Percentiles rank a stretch among this genome's conserved stretches.
Evolutionary conservation across 2,113 vertebrate species (phyloP).

Genomic region (Phalacrocorax aristotelis): DNA sequence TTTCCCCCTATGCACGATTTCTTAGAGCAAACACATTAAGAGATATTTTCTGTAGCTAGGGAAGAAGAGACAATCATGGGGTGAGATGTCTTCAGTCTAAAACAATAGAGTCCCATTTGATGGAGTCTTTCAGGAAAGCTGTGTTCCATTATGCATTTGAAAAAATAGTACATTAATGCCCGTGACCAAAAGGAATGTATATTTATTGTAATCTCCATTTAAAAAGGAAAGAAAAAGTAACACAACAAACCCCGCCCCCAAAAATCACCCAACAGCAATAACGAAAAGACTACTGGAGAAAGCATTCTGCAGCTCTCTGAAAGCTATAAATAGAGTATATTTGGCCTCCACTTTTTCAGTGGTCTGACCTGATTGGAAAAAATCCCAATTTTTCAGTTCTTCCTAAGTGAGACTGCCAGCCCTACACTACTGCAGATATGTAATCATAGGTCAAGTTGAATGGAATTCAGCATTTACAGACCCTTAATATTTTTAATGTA

Average conservation of each 20-base stretch:
- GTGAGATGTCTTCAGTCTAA: not conserved
- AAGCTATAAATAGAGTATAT: not conserved
- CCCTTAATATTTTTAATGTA: not conserved
- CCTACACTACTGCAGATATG: not conserved
- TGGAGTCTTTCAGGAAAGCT: not conserved
- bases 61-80: not conserved
- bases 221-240: not conserved
- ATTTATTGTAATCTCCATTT: not conserved
- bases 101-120: not conserved
- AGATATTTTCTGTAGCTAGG: not conserved
- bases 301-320: not conserved
- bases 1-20: not conserved
- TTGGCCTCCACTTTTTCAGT: not conserved
- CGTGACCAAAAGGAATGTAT: not conserved
- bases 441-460: not conserved
- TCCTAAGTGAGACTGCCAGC: not conserved
- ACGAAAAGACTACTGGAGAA: not conserved
- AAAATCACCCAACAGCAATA: not conserved
- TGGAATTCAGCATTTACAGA: not conserved
- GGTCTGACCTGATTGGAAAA: not conserved
- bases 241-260: not conserved
- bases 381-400: not conserved
- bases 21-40: not conserved
- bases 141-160: not conserved
- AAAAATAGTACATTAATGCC: not conserved